A percentile compares a stretch with the other conserved stretches of the same genome.
These are phyloP conservation scores for Clinocottus analis DNA, from an alignment of 2,113 vertebrate genomes.

Conservation along the genomic window DNA sequence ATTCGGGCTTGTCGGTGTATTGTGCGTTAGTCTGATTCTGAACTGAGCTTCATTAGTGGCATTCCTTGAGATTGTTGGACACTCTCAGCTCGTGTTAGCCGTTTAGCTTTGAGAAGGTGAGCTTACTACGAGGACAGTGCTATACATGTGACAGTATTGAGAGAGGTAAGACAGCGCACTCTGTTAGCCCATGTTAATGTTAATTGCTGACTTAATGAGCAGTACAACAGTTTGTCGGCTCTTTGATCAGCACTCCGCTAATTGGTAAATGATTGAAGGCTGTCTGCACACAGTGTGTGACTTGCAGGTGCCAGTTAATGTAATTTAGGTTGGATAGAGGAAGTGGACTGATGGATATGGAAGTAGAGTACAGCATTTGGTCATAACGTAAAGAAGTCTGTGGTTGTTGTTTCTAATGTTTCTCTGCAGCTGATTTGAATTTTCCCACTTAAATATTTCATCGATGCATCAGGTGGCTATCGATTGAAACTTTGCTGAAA, in stretches of 20 bases:
- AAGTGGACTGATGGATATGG: neutral
- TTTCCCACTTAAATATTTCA: neutral
- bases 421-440: neutral
- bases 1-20: neutral
- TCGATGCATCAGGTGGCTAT: neutral
- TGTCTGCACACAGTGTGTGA: neutral
- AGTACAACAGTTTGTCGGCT: neutral
- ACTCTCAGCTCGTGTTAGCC: neutral
- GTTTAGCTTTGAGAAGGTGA: neutral
- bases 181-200: conserved; percentile 9
- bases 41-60: neutral
- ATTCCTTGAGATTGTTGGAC: neutral
- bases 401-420: too few relatives aligned
- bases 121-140: neutral
- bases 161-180: neutral
- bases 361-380: neutral
- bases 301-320: neutral
- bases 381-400: neutral
- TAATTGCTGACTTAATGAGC: conserved; percentile 19
- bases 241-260: neutral
- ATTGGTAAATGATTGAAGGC: conserved; percentile 1
- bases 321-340: neutral
- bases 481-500: neutral
- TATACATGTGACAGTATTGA: neutral
- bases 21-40: neutral